Conservation (phyloP, 2,888 invertebrate genomes). For the Taenaris catops region DNA sequence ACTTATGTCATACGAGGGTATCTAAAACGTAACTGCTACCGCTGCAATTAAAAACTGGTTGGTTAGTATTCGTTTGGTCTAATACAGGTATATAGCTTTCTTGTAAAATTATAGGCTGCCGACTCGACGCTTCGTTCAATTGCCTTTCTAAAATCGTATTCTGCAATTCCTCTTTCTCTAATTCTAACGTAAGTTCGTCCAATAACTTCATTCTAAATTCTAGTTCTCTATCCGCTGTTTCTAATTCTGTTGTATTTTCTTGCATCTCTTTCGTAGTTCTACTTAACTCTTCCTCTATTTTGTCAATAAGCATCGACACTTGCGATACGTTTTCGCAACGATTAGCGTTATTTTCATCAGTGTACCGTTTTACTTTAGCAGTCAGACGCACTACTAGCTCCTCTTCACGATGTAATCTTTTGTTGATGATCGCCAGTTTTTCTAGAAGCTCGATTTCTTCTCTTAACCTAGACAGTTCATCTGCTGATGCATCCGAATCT, state of each 20-base stretch:
- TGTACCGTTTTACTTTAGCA: slow-evolving; percentile 81
- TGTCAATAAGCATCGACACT: slow-evolving; percentile 66
- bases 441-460: slow-evolving; percentile 87
- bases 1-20: slow-evolving; percentile 67
- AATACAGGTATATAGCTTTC: slow-evolving; percentile 68
- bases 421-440: slow-evolving; percentile 85
- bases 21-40: slow-evolving; percentile 56
- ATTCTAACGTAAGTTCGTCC: slow-evolving; percentile 73
- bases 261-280: slow-evolving; percentile 75
- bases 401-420: slow-evolving; percentile 86
- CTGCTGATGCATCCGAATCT: slow-evolving; percentile 70
- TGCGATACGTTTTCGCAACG: slow-evolving; percentile 70
- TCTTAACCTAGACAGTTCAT: slow-evolving; percentile 77
- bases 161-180: slow-evolving; percentile 73
- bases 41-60: slow-evolving; percentile 31
- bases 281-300: slow-evolving; percentile 74
- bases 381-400: slow-evolving; percentile 84
- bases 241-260: slow-evolving; percentile 67
- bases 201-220: slow-evolving; percentile 74
- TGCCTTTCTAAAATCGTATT: slow-evolving; percentile 68
- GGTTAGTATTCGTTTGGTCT: slow-evolving; percentile 44
- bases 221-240: slow-evolving; percentile 71
- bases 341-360: slow-evolving; percentile 70
- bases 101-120: slow-evolving; percentile 65
- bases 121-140: slow-evolving; percentile 62